phyloP scores from a whole-genome alignment of 2,113 vertebrate species.

The Myodes glareolus region DNA sequence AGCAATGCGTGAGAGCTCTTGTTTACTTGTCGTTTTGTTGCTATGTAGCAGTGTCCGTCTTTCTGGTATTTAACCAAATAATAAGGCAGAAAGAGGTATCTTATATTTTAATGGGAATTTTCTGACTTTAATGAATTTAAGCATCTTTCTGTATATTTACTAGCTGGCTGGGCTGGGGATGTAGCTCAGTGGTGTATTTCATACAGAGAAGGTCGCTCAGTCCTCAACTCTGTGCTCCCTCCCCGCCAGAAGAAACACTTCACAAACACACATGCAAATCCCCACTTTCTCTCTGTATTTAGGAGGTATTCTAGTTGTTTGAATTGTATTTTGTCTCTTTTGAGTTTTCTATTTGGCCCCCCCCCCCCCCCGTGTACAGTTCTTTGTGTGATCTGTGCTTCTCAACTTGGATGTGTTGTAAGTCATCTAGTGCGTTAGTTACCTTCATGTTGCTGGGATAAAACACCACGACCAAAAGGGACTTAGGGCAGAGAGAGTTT shows the following conservation, averaged over 20 bases:
- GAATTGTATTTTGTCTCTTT: background rate
- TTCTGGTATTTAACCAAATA: conserved; percentile 36
- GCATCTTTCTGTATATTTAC: background rate
- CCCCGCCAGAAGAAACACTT: background rate
- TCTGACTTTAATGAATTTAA: conserved; percentile 28
- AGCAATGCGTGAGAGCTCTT: background rate
- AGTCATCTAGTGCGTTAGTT: background rate
- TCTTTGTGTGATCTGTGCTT: background rate
- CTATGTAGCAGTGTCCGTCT: background rate
- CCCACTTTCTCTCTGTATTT: background rate
- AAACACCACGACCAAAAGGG: background rate
- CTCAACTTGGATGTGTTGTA: background rate
- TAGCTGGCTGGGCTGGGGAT: background rate
- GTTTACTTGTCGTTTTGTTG: background rate
- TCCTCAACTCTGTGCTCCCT: background rate
- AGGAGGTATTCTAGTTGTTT: background rate
- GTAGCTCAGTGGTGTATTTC: background rate
- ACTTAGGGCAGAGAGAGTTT: background rate
- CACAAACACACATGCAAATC: background rate
- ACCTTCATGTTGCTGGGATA: background rate
- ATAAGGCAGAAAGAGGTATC: background rate
- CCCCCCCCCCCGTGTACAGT: background rate
- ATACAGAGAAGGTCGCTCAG: background rate
- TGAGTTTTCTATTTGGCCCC: background rate
- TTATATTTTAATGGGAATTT: conserved; percentile 8